Percentiles rank a stretch among this genome's conserved stretches.
These are phyloP conservation scores for Drosophila eugracilis DNA, from an alignment of 1,140 invertebrate species.

Conservation along the genomic window DNA sequence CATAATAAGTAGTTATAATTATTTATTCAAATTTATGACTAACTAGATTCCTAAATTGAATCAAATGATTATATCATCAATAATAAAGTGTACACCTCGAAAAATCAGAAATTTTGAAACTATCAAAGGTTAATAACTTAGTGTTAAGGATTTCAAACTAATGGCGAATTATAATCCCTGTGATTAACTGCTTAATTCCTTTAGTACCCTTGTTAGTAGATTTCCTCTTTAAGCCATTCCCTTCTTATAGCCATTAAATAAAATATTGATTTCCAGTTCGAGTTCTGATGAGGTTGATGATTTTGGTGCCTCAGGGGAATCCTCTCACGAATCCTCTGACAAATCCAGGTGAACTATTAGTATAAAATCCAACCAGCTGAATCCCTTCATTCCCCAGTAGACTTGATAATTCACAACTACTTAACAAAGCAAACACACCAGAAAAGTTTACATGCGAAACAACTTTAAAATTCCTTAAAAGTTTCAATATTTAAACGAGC, in stretches of 20 bases:
- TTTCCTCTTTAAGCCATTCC: background rate
- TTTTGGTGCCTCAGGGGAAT: background rate
- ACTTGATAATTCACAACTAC: constrained; percentile 16
- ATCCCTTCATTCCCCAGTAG: constrained; percentile 12
- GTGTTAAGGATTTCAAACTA: background rate
- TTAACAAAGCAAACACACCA: constrained; percentile 39
- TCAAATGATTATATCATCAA: background rate
- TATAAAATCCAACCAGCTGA: background rate
- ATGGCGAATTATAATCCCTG: background rate
- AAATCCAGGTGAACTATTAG: constrained; percentile 54
- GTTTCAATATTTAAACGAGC: constrained; percentile 49
- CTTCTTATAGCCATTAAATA: no score
- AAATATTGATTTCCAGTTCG: constrained; percentile 45
- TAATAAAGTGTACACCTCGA: background rate
- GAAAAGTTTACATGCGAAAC: constrained; percentile 11
- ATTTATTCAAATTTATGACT: background rate
- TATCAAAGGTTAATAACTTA: background rate
- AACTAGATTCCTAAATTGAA: background rate
- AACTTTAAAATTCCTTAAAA: constrained; percentile 19
- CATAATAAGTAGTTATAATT: background rate
- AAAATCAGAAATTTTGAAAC: background rate
- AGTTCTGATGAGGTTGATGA: constrained; percentile 5
- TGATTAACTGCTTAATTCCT: background rate
- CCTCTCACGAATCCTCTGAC: constrained; percentile 25
- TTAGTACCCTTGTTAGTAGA: background rate